Evolutionary conservation across 2,113 vertebrate species (phyloP), one percentile per base, ranked within the genome.

Genomic region (Lipophrys pholis): DNA sequence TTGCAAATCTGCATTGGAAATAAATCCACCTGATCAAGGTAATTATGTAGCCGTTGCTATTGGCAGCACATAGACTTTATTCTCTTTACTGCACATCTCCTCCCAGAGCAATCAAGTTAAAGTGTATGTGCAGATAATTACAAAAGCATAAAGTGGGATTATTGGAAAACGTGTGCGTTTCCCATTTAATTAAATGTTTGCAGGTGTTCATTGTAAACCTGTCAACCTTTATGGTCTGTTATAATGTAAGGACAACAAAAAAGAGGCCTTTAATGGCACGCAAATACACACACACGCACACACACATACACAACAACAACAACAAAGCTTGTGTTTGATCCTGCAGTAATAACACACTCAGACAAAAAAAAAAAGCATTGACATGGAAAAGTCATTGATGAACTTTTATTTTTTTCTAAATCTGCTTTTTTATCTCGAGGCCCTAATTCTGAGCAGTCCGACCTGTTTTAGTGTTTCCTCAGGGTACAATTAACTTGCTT

Each of bases 401-500:
- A 30, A 30, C 21, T 30, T 30, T 30, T 30, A 2, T 4, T 30
- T 30, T 30, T 30, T 30, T 30, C 21, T 30, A 30, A 30, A 81
- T 83, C 72, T 80, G 49, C 53, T 76, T 84, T 86, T 91, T 89
- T 80, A 85, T 89, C 73, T 59, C 61, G 73, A 66, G 75, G 65
- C 69, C 77, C 78, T 86, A 65, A 89, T 87, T 85, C 82, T 75
- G 88, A 91, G 85, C 78, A 78, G 78, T 78, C 62, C 42, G n/a
- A 78, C 61, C 82, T 85, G 76, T 85, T 90, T 85, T 60, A 89
- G 85, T 9, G 38, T 68, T 73, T 90, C 91, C 85, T 78, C 3
- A 5, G 89, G 87, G 90, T 91, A 91, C 87, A 91, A 91, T 92
- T 92, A 91, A 88, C 85, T 90, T 80, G 80, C 88, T 87, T 91